Percentiles rank a stretch among this genome's conserved stretches.
Evolutionary conservation across 2,113 vertebrate genomes (phyloP).

Genomic region (Carollia perspicillata): DNA sequence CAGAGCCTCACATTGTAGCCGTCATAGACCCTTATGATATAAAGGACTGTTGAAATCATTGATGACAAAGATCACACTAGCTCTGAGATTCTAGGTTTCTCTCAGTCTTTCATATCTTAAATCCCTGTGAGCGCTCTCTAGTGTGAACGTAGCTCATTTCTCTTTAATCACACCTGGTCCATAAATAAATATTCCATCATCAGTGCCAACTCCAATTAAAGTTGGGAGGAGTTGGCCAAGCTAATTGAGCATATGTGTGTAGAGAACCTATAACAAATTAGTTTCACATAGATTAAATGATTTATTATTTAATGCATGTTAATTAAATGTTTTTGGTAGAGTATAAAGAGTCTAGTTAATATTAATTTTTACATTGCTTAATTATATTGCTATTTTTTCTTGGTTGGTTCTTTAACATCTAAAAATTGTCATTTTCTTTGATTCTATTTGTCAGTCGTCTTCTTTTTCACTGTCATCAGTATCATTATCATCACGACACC

Average conservation of each 20-base stretch:
- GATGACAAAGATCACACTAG: not conserved
- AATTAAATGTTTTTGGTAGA: conserved; percentile 56
- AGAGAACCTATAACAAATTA: conserved; percentile 70
- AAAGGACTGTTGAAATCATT: not conserved
- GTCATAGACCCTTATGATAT: not conserved
- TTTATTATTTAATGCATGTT: conserved; percentile 59
- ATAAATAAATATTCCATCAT: conserved; percentile 56
- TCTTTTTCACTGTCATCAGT: not conserved
- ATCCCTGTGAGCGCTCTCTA: not conserved
- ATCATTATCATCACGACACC: not conserved
- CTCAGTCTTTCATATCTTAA: not conserved
- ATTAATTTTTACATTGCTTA: conserved; percentile 50
- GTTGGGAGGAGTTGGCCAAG: conserved; percentile 51
- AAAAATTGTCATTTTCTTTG: conserved; percentile 14
- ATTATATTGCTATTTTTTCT: conserved; percentile 39
- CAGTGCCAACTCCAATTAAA: conserved; percentile 55
- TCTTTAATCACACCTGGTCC: conserved; percentile 46
- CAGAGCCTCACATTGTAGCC: not conserved
- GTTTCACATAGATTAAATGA: conserved; percentile 72
- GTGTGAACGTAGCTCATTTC: not conserved
- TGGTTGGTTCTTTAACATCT: not conserved
- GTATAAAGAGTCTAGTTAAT: conserved; percentile 56
- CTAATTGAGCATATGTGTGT: conserved; percentile 52
- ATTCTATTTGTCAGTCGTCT: not conserved
- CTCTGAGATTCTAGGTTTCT: not conserved